These are phyloP conservation scores for Dryadula phaetusa DNA, from an alignment of 2,888 invertebrate species.

Conservation along the genomic window DNA sequence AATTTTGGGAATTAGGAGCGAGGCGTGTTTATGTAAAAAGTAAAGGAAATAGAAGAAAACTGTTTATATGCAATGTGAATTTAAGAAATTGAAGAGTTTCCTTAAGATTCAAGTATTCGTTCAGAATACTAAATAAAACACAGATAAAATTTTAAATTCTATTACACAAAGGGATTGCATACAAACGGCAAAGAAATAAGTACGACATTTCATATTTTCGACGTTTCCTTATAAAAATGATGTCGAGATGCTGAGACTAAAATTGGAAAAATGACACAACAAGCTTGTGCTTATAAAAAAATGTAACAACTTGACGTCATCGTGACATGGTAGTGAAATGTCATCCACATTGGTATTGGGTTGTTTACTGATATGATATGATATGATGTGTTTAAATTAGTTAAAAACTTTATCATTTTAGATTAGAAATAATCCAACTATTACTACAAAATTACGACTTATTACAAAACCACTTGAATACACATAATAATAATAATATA, in stretches of 20 bases:
- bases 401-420: no score
- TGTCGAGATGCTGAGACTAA: neutral
- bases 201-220: neutral
- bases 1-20: neutral
- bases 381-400: no score
- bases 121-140: constrained; percentile 10
- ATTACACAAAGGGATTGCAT: neutral
- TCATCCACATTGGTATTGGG: no score
- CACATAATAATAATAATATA: neutral
- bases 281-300: neutral
- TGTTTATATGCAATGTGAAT: constrained; percentile 5
- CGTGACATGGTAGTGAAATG: neutral
- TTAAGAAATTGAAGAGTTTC: constrained; percentile 2
- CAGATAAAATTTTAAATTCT: constrained; percentile 12
- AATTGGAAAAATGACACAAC: neutral
- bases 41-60: neutral
- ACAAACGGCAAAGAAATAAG: constrained; percentile 1
- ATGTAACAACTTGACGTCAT: neutral
- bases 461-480: neutral
- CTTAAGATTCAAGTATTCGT: constrained; percentile 8
- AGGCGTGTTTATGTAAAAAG: neutral
- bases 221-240: constrained; percentile 2
- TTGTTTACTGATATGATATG: no score
- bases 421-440: no score
- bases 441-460: no score